These are phyloP conservation scores for Ceratotherium simum DNA, from an alignment of 2,113 vertebrate species.

Conservation along the genomic window DNA sequence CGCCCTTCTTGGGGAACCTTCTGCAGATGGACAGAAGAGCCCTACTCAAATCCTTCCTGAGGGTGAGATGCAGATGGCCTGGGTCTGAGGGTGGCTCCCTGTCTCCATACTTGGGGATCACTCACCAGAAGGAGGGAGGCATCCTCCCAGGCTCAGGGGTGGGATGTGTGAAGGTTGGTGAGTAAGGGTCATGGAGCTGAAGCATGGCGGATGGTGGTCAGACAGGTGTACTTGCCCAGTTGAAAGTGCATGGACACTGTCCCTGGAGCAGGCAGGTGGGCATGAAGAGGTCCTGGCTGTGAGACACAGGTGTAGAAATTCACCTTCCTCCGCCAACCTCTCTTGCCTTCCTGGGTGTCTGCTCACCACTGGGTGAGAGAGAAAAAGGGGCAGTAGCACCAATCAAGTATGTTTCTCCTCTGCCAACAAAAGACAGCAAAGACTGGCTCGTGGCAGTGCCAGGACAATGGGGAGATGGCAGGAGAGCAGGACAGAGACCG, in stretches of 20 bases:
- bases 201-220: background rate
- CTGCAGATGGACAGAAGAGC: conserved; percentile 75
- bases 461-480: background rate
- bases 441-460: too few species aligned
- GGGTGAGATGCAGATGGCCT: conserved; percentile 40
- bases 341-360: background rate
- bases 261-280: accelerated
- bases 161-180: background rate
- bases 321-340: background rate
- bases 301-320: background rate
- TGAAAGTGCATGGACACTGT: too few species aligned
- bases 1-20: conserved; percentile 82
- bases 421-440: background rate
- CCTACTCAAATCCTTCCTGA: conserved; percentile 71
- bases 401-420: background rate
- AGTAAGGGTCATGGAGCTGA: background rate
- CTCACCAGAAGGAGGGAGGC: background rate
- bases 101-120: background rate
- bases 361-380: background rate
- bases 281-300: accelerated
- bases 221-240: accelerated
- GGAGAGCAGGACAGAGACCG: background rate
- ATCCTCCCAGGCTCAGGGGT: accelerated
- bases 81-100: background rate
- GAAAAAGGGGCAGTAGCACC: background rate